Evolutionary conservation across 1,140 invertebrate species (phyloP).

Genomic region (Lordiphosa clarofinis): DNA sequence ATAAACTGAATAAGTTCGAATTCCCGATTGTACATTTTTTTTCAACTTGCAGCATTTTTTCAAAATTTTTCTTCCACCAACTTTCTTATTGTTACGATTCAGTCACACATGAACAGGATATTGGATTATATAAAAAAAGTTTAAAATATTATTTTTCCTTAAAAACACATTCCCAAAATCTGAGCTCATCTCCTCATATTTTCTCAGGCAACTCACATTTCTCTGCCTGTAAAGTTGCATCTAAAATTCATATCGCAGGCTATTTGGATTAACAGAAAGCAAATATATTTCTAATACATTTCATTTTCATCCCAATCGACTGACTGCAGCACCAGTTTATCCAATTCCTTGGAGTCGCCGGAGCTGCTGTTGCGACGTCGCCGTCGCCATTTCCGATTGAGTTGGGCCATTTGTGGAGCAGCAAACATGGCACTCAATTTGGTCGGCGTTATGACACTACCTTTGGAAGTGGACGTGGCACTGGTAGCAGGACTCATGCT

Average conservation of each 20-base stretch:
- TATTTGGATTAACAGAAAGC: conserved; percentile 41
- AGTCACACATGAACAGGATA: too few species aligned
- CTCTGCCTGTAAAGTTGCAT: conserved; percentile 46
- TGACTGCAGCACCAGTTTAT: conserved; percentile 76
- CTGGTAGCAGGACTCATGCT: conserved; percentile 60
- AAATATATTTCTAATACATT: conserved; percentile 62
- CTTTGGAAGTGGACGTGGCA: conserved; percentile 44
- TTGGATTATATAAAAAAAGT: too few species aligned
- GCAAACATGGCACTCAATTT: conserved; percentile 69
- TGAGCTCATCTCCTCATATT: neutral
- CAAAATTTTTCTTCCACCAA: too few species aligned
- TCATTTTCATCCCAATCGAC: conserved; percentile 79
- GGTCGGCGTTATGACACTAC: conserved; percentile 70
- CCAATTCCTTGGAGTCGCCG: conserved; percentile 75
- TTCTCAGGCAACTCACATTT: conserved; percentile 1
- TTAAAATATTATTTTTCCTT: neutral
- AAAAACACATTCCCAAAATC: neutral
- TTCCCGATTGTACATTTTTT: too few species aligned
- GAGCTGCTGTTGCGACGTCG: conserved; percentile 76
- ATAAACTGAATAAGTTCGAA: too few species aligned
- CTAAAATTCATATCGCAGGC: conserved; percentile 53
- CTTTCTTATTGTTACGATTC: too few species aligned
- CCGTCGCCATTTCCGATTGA: conserved; percentile 72
- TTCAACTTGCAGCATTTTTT: too few species aligned
- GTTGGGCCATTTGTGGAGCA: conserved; percentile 69